Evolutionary conservation across 2,888 invertebrate species (phyloP), one percentile per base, ranked within the genome.

Genomic region (Orthonychiurus folsomi): DNA sequence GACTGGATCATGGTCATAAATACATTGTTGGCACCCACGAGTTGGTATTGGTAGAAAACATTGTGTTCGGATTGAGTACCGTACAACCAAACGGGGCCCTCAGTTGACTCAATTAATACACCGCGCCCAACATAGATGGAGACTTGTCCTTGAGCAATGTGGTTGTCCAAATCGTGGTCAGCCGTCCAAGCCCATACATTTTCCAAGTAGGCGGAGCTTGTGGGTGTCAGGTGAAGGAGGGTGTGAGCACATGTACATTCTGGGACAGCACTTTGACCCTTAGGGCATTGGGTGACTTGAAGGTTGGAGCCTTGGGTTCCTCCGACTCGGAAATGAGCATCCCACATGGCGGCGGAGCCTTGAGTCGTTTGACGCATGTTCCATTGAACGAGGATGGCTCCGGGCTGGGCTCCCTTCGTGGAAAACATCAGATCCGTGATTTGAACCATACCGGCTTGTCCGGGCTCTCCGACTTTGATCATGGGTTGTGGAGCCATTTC

Each of bases 171-270:
- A 56, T 67, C 65, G 66, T 68, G 68, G 50, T 66, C 67, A 28
- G 63, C 67, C 9, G 70, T 70, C 70, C 70, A 70, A 12, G 70
- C 70, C 70, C 70, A 70, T 12, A 70, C 68, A 50, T 70, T 70
- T 57, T 66, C 66, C 26, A 68, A 63, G 55, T 61, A 61, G 1
- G 59, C 69, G 1, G 68, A 68, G 15, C 58, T 61, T 12, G 64
- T n/a, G 9, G 60, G 18, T 1, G 70, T 65, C 20, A 70, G 28
- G 24, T 70, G 70, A 25, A 70, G 66, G 28, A 70, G 67, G 15
- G 65, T 70, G 67, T 65, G 65, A 9, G 63, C 68, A 20, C 66
- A 63, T 52, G 28, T 55, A 26, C 68, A 69, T 59, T 65, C 57
- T 12, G 65, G 64, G 25, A 47, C 50, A 50, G 50, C 52, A 25